Evolutionary conservation across 2,888 invertebrate species (phyloP).

Genomic region (Allygus modestus): DNA sequence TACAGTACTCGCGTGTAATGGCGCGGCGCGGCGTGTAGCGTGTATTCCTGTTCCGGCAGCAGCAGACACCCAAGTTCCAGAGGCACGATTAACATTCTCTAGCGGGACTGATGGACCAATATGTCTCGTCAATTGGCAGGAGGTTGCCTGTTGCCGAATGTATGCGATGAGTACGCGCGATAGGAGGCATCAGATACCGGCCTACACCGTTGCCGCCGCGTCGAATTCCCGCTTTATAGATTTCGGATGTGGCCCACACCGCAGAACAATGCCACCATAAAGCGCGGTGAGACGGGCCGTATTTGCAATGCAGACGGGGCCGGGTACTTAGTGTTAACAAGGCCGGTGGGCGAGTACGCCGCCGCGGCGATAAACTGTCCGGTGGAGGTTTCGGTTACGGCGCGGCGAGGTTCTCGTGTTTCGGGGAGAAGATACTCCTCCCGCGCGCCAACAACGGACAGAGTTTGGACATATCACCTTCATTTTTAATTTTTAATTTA

Average conservation of each 20-base stretch:
- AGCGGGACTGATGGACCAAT: conserved; percentile 24
- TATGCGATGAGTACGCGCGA: conserved; percentile 49
- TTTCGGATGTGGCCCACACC: conserved; percentile 63
- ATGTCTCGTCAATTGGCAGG: conserved; percentile 34
- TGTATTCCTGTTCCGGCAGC: not conserved
- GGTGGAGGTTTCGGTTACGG: not conserved
- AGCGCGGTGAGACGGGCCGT: conserved; percentile 12
- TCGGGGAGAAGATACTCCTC: not conserved
- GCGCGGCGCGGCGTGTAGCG: too few relatives aligned
- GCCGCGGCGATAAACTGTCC: not conserved
- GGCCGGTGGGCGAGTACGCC: conserved; percentile 12
- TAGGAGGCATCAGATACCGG: conserved; percentile 40
- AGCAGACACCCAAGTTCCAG: not conserved
- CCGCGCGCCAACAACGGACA: not conserved
- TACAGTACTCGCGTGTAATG: too few relatives aligned
- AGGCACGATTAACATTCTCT: conserved; percentile 7
- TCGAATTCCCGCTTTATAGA: conserved; percentile 59
- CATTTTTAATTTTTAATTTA: too few relatives aligned
- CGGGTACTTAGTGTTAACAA: conserved; percentile 38
- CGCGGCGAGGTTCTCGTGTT: not conserved
- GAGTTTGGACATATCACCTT: too few relatives aligned
- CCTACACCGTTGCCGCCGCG: conserved; percentile 11
- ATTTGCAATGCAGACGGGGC: conserved; percentile 37
- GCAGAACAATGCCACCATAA: conserved; percentile 64
- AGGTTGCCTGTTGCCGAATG: not conserved